These are phyloP conservation scores for Mactra quadrangularis DNA, from an alignment of 1,140 invertebrate genomes.

Conservation along the genomic window DNA sequence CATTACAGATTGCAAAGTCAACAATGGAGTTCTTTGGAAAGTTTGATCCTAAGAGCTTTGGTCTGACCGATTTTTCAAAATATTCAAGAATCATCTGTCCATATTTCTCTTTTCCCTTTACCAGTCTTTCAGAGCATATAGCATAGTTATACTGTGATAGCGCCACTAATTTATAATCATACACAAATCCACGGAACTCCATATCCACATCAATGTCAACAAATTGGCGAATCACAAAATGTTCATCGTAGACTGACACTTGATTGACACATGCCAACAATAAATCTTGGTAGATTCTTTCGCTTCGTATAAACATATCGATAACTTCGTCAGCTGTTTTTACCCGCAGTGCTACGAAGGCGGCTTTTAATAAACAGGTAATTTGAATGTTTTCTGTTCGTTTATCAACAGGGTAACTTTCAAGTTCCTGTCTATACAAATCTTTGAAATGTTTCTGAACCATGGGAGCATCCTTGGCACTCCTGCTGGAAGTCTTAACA, in stretches of 20 bases:
- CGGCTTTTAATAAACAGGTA: slow-evolving; percentile 72
- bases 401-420: slow-evolving; percentile 51
- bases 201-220: slow-evolving; percentile 78
- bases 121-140: slow-evolving; percentile 72
- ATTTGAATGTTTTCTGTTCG: slow-evolving; percentile 74
- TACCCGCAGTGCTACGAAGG: slow-evolving; percentile 72
- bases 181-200: slow-evolving; percentile 80
- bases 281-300: slow-evolving; percentile 79
- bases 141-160: slow-evolving; percentile 80
- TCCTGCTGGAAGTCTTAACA: slow-evolving; percentile 78
- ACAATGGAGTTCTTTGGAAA: slow-evolving; percentile 74
- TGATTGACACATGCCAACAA: slow-evolving; percentile 71
- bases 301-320: slow-evolving; percentile 76
- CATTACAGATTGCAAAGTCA: slow-evolving; percentile 76
- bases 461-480: slow-evolving; percentile 79
- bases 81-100: slow-evolving; percentile 61
- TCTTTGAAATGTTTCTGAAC: slow-evolving; percentile 69
- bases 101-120: slow-evolving; percentile 62
- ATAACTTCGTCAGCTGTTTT: slow-evolving; percentile 69
- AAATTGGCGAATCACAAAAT: slow-evolving; percentile 77
- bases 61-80: slow-evolving; percentile 63
- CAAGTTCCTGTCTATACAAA: slow-evolving; percentile 66
- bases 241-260: slow-evolving; percentile 71
- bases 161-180: slow-evolving; percentile 65
- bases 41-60: slow-evolving; percentile 60